These are phyloP conservation scores for Meteorus colon DNA, from an alignment of 2,888 invertebrate species.

Conservation along the genomic window DNA sequence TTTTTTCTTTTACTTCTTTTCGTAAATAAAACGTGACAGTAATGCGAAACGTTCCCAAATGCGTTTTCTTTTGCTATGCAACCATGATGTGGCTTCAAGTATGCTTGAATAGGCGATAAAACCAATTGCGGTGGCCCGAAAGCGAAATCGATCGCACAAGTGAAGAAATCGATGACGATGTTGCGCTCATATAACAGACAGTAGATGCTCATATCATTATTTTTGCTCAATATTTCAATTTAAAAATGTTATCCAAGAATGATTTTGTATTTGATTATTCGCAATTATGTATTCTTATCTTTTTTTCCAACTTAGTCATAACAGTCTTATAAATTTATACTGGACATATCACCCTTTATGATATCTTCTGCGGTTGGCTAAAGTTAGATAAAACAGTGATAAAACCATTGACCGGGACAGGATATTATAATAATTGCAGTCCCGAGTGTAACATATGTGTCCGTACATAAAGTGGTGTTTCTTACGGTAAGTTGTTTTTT, in stretches of 20 bases:
- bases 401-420: slow-evolving; percentile 11
- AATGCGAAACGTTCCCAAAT: slow-evolving; percentile 36
- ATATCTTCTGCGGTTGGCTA: background rate
- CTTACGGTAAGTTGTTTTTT: slow-evolving; percentile 19
- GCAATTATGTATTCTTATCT: background rate
- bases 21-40: slow-evolving; percentile 33
- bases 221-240: background rate
- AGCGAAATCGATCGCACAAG: background rate
- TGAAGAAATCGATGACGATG: slow-evolving; percentile 11
- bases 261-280: background rate
- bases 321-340: too few species aligned
- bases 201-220: background rate
- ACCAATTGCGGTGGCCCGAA: background rate
- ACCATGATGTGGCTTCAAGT: background rate
- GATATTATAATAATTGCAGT: slow-evolving; percentile 15
- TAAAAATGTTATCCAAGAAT: background rate
- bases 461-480: background rate
- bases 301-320: too few species aligned
- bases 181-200: background rate
- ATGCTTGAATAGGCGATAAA: slow-evolving; percentile 20
- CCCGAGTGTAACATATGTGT: background rate
- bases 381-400: background rate
- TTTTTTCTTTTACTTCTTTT: background rate
- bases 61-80: slow-evolving; percentile 26
- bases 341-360: too few species aligned